Conservation (phyloP, 2,888 invertebrate genomes). For the Siphlonurus alternatus region DNA sequence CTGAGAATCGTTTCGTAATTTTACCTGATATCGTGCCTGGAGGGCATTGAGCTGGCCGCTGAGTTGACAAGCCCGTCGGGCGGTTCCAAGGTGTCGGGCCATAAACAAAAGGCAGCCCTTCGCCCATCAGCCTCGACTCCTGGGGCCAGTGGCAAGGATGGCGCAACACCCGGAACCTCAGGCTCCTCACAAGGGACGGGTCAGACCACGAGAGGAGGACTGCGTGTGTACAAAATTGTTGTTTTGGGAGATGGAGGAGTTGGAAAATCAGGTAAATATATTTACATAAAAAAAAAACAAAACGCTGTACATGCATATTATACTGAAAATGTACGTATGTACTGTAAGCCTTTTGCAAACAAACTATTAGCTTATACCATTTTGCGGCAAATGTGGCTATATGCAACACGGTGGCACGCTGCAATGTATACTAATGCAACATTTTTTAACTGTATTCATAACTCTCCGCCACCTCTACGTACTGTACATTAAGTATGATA, state of each 20-base stretch:
- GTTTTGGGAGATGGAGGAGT: conserved; percentile 85
- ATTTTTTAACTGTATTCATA: too few relatives aligned
- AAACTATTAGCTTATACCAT: too few relatives aligned
- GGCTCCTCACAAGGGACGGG: conserved; percentile 7
- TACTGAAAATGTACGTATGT: too few relatives aligned
- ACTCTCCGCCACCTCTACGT: too few relatives aligned
- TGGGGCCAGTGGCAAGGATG: background rate
- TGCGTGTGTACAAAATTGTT: conserved; percentile 76
- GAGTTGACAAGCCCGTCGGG: background rate
- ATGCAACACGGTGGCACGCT: too few relatives aligned
- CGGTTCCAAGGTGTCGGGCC: background rate
- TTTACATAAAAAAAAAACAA: conserved; percentile 2
- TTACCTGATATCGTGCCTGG: too few relatives aligned
- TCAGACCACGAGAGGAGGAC: conserved; percentile 36
- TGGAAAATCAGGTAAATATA: conserved; percentile 60
- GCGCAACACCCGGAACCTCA: background rate
- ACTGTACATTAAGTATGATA: too few relatives aligned
- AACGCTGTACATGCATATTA: too few relatives aligned
- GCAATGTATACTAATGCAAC: too few relatives aligned
- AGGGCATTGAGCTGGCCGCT: background rate
- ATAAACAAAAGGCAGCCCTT: background rate
- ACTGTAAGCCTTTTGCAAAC: too few relatives aligned
- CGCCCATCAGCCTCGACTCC: background rate
- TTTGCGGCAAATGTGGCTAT: too few relatives aligned
- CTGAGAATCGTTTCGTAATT: too few relatives aligned